Conservation (phyloP, 2,113 vertebrate species). For the Erythrolamprus reginae region DNA sequence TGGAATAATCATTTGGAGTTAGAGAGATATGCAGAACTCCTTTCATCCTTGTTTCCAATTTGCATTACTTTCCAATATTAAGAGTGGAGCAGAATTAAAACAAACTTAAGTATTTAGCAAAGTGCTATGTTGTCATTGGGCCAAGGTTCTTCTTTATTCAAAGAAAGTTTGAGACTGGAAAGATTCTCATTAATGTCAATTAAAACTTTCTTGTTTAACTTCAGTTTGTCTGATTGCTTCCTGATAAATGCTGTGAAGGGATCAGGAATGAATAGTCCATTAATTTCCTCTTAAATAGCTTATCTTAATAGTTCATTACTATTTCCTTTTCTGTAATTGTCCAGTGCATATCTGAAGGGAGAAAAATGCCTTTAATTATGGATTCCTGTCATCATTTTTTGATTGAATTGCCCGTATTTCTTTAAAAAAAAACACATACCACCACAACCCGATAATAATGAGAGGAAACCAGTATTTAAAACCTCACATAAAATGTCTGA, state of each 20-base stretch:
- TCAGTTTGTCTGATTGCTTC: neutral
- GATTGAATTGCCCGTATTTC: neutral
- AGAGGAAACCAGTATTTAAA: neutral
- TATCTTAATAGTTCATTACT: neutral
- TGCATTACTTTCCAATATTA: neutral
- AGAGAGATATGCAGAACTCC: neutral
- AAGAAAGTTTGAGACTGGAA: neutral
- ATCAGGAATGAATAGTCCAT: neutral
- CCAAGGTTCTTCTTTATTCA: neutral
- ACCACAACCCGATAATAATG: neutral
- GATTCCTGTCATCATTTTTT: neutral
- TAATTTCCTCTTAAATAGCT: conserved; percentile 1
- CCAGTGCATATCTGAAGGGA: neutral
- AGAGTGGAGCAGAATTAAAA: neutral
- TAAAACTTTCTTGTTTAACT: neutral
- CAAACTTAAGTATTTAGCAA: neutral
- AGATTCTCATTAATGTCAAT: neutral
- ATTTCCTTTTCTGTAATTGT: neutral
- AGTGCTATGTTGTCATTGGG: neutral
- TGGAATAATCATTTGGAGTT: neutral
- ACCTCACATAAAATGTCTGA: neutral
- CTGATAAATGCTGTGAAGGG: neutral
- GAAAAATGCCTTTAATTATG: neutral
- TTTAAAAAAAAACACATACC: neutral
- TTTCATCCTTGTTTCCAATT: neutral